phyloP scores from a whole-genome alignment of 1,140 invertebrate species.

The Heliconius eleuchia region DNA sequence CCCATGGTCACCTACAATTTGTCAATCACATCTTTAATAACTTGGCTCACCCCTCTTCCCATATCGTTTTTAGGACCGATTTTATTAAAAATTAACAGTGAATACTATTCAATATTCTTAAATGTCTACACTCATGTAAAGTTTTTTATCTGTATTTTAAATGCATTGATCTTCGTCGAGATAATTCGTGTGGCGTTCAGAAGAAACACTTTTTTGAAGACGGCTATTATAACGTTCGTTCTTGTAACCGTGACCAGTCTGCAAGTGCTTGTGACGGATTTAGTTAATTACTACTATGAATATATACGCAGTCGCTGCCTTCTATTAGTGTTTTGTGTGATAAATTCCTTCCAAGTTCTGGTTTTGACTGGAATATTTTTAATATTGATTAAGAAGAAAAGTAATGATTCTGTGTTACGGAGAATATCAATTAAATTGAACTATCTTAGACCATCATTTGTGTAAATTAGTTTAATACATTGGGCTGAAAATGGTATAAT shows the following conservation, averaged over 20 bases:
- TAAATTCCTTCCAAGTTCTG: slow-evolving; percentile 56
- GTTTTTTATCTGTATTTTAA: slow-evolving; percentile 46
- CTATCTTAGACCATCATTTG: background rate
- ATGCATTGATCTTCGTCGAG: slow-evolving; percentile 47
- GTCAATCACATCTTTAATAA: slow-evolving; percentile 25
- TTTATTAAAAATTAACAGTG: slow-evolving; percentile 29
- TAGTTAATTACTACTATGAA: slow-evolving; percentile 45
- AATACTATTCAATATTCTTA: slow-evolving; percentile 38
- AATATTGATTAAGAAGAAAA: slow-evolving; percentile 42
- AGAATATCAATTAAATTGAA: slow-evolving; percentile 25
- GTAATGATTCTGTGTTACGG: slow-evolving; percentile 30
- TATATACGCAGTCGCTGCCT: slow-evolving; percentile 30
- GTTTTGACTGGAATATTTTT: slow-evolving; percentile 46
- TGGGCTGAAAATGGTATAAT: too few relatives aligned
- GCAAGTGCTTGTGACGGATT: slow-evolving; percentile 54
- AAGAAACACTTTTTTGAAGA: slow-evolving; percentile 45
- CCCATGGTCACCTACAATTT: slow-evolving; percentile 37
- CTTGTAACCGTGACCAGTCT: slow-evolving; percentile 51
- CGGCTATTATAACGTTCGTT: slow-evolving; percentile 47
- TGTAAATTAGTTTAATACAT: background rate
- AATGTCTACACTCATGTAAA: slow-evolving; percentile 45
- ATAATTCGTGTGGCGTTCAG: slow-evolving; percentile 48
- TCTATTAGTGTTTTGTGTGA: slow-evolving; percentile 43
- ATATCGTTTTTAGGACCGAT: slow-evolving; percentile 46
- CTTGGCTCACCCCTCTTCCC: slow-evolving; percentile 43